These are phyloP conservation scores for Carcinoscorpius rotundicauda DNA, from an alignment of 1,140 invertebrate genomes.

Conservation along the genomic window DNA sequence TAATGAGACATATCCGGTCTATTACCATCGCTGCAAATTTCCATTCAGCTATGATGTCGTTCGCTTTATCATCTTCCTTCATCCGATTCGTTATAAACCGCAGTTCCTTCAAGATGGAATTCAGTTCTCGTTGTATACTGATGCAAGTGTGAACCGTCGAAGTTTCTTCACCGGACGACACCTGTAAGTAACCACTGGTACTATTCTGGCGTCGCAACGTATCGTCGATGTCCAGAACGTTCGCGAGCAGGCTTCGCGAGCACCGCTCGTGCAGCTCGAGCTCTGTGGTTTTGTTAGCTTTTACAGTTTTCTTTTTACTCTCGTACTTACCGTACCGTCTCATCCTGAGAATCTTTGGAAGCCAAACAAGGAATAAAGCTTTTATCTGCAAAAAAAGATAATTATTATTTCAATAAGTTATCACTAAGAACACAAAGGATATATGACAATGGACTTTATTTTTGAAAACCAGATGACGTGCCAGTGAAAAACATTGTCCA, in stretches of 20 bases:
- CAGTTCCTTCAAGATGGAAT: conserved; percentile 87
- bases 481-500: too few relatives aligned
- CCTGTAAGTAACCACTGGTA: conserved; percentile 43
- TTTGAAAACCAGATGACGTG: too few relatives aligned
- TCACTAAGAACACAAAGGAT: too few relatives aligned
- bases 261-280: conserved; percentile 82
- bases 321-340: conserved; percentile 85
- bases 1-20: conserved; percentile 95
- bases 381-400: conserved; percentile 52
- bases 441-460: too few relatives aligned
- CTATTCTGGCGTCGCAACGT: conserved; percentile 57
- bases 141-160: conserved; percentile 36
- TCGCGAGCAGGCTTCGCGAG: conserved; percentile 84
- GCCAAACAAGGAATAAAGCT: conserved; percentile 85
- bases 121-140: conserved; percentile 72
- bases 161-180: conserved; percentile 41
- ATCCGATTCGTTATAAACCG: conserved; percentile 83
- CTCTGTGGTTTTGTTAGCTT: conserved; percentile 47
- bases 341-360: conserved; percentile 91
- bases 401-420: too few relatives aligned
- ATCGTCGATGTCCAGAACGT: conserved; percentile 92
- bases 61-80: conserved; percentile 72
- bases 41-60: conserved; percentile 88
- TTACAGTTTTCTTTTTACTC: conserved; percentile 61
- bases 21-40: conserved; percentile 99